A percentile compares a stretch with the other conserved stretches of the same genome.
Conservation (phyloP, 2,113 vertebrate species). For the Neotragus moschatus region DNA sequence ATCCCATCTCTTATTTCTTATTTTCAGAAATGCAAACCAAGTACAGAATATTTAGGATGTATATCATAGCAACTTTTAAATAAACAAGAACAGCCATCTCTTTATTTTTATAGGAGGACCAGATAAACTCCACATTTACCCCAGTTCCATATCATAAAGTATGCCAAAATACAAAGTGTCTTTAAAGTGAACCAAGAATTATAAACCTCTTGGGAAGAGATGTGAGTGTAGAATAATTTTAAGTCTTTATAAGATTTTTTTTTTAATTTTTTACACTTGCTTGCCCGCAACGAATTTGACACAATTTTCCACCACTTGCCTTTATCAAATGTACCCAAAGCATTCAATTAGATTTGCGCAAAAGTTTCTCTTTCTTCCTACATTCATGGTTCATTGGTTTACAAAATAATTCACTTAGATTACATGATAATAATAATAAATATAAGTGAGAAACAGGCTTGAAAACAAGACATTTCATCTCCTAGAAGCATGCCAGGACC, state of each 20-base stretch:
- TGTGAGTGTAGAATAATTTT: background rate
- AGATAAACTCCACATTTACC: background rate
- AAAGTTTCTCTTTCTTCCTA: background rate
- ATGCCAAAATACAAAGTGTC: background rate
- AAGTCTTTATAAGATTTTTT: background rate
- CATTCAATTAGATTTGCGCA: background rate
- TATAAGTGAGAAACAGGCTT: background rate
- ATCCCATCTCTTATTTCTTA: conserved; percentile 4
- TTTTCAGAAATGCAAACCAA: conserved; percentile 44
- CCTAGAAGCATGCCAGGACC: background rate
- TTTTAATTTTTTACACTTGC: background rate
- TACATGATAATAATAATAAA: background rate
- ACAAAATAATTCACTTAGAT: background rate
- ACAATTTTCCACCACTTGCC: background rate
- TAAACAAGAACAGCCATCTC: background rate
- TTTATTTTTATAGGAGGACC: background rate
- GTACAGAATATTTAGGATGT: background rate
- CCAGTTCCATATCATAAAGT: background rate
- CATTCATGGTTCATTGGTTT: background rate
- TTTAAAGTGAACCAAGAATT: conserved; percentile 16
- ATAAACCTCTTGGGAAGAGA: background rate
- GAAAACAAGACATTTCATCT: background rate
- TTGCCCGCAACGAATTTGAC: background rate
- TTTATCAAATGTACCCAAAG: background rate
- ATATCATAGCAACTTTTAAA: conserved; percentile 19